Evolutionary conservation across 2,113 vertebrate genomes (phyloP).

Genomic region (Xerus inauris): DNA sequence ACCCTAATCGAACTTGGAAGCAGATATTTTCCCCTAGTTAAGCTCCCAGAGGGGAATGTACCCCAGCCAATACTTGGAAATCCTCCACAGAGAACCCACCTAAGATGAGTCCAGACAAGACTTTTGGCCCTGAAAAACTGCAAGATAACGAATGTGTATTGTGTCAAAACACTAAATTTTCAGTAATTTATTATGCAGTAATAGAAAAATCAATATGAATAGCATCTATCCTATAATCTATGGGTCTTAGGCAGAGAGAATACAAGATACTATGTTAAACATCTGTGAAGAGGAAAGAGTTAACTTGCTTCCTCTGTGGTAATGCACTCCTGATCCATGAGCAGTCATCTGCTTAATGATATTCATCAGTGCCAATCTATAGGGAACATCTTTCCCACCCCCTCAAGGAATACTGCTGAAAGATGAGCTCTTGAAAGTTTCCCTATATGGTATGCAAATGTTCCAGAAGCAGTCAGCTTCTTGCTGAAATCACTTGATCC

Average conservation of each 20-base stretch:
- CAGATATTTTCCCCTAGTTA: background rate
- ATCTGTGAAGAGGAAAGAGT: background rate
- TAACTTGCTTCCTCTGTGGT: background rate
- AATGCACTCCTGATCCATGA: background rate
- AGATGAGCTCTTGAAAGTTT: constrained; percentile 40
- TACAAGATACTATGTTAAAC: background rate
- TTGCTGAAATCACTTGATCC: too few species aligned
- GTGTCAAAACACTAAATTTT: background rate
- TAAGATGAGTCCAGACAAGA: background rate
- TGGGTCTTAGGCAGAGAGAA: background rate
- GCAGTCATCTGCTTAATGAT: background rate
- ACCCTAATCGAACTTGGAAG: background rate
- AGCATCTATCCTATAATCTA: background rate
- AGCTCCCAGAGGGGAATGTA: background rate
- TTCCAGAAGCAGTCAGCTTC: constrained; percentile 19
- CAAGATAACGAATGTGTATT: background rate
- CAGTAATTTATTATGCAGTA: background rate
- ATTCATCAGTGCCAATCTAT: constrained; percentile 13
- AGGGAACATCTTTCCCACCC: background rate
- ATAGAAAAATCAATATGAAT: background rate
- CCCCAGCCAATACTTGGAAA: background rate
- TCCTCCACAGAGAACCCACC: background rate
- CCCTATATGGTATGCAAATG: background rate
- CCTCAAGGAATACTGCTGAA: constrained; percentile 35
- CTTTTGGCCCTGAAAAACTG: background rate